Evolutionary conservation across 2,888 invertebrate genomes (phyloP).

Genomic region (Eristalis pertinax): DNA sequence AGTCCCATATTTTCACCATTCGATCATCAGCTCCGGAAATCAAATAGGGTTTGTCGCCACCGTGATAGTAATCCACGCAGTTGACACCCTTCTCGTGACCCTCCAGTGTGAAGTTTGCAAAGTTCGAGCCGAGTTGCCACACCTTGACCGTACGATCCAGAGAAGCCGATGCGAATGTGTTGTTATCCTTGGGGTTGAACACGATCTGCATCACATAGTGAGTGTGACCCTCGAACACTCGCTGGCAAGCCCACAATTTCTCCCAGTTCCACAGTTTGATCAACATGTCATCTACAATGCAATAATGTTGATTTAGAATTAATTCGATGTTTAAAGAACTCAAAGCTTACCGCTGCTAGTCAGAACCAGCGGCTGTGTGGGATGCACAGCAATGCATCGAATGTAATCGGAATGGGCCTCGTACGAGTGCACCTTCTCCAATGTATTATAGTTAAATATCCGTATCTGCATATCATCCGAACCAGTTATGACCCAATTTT

Average conservation of each 20-base stretch:
- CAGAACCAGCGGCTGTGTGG: constrained; percentile 97
- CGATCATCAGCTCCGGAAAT: constrained; percentile 99
- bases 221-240: constrained; percentile 99
- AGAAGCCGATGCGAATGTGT: constrained; percentile 99
- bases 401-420: constrained; percentile 99
- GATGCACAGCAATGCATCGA: constrained; percentile 97
- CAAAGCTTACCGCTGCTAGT: constrained; percentile 94
- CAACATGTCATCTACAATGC: constrained; percentile 94
- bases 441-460: constrained; percentile 98
- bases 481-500: constrained; percentile 99
- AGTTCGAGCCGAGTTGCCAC: constrained; percentile 99
- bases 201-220: constrained; percentile 99
- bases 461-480: constrained; percentile 98
- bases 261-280: constrained; percentile 99
- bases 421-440: constrained; percentile 96
- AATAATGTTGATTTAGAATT: background rate
- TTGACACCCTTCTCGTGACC: constrained; percentile 99
- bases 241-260: constrained; percentile 98
- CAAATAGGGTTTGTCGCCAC: constrained; percentile 99
- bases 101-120: constrained; percentile 98
- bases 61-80: constrained; percentile 99
- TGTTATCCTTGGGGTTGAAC: constrained; percentile 99
- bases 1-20: constrained; percentile 99
- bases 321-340: background rate
- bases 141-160: constrained; percentile 98